A percentile compares a stretch with the other conserved stretches of the same genome.
Conservation (phyloP, 2,888 invertebrate genomes). For the Prionchulus punctatus region DNA sequence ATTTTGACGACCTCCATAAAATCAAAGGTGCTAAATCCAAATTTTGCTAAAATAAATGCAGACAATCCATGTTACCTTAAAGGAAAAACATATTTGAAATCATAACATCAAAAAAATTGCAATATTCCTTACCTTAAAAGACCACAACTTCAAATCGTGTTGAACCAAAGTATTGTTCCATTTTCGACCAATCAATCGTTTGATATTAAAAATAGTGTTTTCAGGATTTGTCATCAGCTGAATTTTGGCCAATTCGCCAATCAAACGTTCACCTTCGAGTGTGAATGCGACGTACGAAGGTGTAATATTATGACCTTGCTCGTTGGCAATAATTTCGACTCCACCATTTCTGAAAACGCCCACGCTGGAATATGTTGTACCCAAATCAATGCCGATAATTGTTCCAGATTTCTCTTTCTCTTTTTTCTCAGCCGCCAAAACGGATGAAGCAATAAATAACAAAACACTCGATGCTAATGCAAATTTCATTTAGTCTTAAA, state of each 20-base stretch:
- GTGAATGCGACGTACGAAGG: constrained; percentile 96
- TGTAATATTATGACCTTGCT: constrained; percentile 95
- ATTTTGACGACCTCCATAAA: background rate
- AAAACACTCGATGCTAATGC: too few species aligned
- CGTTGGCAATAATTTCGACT: constrained; percentile 95
- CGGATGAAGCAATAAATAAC: too few species aligned
- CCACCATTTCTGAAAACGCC: constrained; percentile 72
- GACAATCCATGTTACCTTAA: too few species aligned
- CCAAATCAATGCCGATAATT: constrained; percentile 3
- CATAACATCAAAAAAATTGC: too few species aligned
- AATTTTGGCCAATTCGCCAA: constrained; percentile 60
- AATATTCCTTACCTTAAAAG: constrained; percentile 38
- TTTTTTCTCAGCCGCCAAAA: background rate
- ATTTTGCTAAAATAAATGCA: too few species aligned
- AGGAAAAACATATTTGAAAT: too few species aligned
- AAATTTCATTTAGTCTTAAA: too few species aligned
- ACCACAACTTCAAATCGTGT: constrained; percentile 20
- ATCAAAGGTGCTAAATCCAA: constrained; percentile 7
- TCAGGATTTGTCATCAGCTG: background rate
- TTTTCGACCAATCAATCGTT: constrained; percentile 33
- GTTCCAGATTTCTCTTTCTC: background rate
- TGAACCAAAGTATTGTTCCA: constrained; percentile 32
- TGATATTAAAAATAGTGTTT: constrained; percentile 12
- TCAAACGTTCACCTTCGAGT: constrained; percentile 73
- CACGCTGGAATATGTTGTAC: constrained; percentile 12